Conservation (phyloP, 2,888 invertebrate genomes). For the Pimpla rufipes region DNA sequence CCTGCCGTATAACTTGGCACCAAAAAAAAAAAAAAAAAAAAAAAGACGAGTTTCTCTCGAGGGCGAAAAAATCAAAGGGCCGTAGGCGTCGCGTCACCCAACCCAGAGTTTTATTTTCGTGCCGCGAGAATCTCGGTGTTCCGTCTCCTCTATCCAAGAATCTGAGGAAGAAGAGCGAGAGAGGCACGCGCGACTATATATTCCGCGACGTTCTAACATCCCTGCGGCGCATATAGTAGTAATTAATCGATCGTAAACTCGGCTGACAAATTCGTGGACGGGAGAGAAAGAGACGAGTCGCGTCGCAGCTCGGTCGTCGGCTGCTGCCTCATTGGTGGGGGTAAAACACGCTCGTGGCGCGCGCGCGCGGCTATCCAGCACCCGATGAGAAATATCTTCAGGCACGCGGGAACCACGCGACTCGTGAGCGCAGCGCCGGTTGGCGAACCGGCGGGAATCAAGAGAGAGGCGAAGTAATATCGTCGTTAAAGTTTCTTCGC, state of each 20-base stretch:
- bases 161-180: conserved; percentile 1
- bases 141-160: no score
- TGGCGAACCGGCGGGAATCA: conserved; percentile 10
- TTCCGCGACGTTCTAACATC: conserved; percentile 33
- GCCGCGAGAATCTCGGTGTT: no score
- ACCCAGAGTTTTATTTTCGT: conserved; percentile 58
- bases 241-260: conserved; percentile 72
- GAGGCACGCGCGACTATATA: conserved; percentile 40
- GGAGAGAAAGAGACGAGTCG: conserved; percentile 47
- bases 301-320: conserved; percentile 2
- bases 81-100: conserved; percentile 24
- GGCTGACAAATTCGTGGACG: conserved; percentile 69
- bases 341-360: conserved; percentile 18
- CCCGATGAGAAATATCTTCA: conserved; percentile 62
- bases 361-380: conserved; percentile 28
- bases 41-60: conserved; percentile 8
- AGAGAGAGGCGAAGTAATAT: conserved; percentile 34
- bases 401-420: conserved; percentile 65
- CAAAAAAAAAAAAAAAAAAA: conserved; percentile 11
- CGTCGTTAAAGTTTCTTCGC: conserved; percentile 55
- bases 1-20: conserved; percentile 1
- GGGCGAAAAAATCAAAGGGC: conserved; percentile 35
- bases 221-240: conserved; percentile 42
- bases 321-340: no score
- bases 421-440: conserved; percentile 20